Base-by-base conservation (phyloP, 2,797 vertebrate genomes). In the Psittacula echo region DNA sequence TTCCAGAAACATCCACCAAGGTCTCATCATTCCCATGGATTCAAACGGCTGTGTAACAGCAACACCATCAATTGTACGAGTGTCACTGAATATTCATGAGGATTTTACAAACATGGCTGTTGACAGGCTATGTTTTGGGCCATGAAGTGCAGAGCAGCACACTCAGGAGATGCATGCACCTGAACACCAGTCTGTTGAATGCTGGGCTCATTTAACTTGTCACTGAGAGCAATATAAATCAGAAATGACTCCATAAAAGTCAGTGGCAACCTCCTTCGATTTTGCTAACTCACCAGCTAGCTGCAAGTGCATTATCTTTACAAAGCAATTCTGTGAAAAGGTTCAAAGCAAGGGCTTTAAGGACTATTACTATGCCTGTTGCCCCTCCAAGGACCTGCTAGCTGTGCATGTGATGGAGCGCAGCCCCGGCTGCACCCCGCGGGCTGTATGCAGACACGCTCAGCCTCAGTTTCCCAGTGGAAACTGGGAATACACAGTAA, bases 391-490 rank as follows among this genome's bases (percentile, higher is more conserved):
- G 85, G 82, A 30, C 11, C 21, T 2, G 5, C 64, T 13, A 26
- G 47, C 85, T 87, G 50, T 17, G 21, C 50, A 13, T 7, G 2
- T 1, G 5, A 23, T 3, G 19, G 68, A 87, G 53, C 58, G 7
- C 22, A 50, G 24, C 2, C 60, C n/a, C 9, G 64, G 74, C n/a
- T 77, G 71, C 20, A 26, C 20, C 67, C 51, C 39, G 16, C 1
- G 0, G 4, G 3, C n/a, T 32, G 44, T 24, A 37, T 2, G 11
- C 21, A 54, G 45, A 53, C 4, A 15, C 27, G 23, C 62, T 61
- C 71, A 34, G 37, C 30, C 95, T 96, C 94, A 92, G 89, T 93
- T 90, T 96, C 93, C 87, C 87, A 76, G 34, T 19, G 67, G 67
- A 41, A 60, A 60, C 34, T 17, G 56, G n/a, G 56, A 60, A 60